Evolutionary conservation across 1,140 invertebrate species (phyloP), one percentile per base, ranked within the genome.

Genomic region (Lethrus apterus): DNA sequence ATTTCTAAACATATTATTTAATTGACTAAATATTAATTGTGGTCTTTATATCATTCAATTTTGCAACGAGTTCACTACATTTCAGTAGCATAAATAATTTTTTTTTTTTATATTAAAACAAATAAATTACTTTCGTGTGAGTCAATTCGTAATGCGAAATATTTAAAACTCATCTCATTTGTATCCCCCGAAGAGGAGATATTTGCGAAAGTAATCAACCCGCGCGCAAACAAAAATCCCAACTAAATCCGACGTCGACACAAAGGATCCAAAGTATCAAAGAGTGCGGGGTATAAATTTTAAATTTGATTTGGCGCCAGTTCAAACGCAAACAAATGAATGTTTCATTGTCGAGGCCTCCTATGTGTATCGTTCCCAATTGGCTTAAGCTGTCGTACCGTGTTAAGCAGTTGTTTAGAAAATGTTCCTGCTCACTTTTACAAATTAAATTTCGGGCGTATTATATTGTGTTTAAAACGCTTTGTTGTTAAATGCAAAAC

Each of bases 251-350:
- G 47, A 48, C 44, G 50, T 44, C 44, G 45, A 43, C 47, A 60
- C 54, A 60, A 60, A 58, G 54, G 52, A 55, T 50, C 51, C 45
- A 32, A n/a, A 56, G 57, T 58, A 58, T 60, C 58, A 60, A 60
- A 60, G 58, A 58, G 58, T 56, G 52, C 48, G 43, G 40, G 52
- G 55, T 52, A 60, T 60, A 60, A 60, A 60, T 60, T 58, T 60
- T 60, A 58, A 60, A 60, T 60, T 60, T 46, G 56, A 60, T 60
- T 60, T 60, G 41, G 51, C 47, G 47, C 51, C 43, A 59, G 54
- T 53, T 52, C 52, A 52, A 56, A 58, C 50, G 54, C 58, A 60
- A 60, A 58, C 56, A 59, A 59, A 45, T 59, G 53, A 55, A 54
- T 53, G 50, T 55, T 59, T 55, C 43, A 54, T 60, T 54, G 56